phyloP scores from a whole-genome alignment of 1,140 invertebrate species.

The Diprion similis region DNA sequence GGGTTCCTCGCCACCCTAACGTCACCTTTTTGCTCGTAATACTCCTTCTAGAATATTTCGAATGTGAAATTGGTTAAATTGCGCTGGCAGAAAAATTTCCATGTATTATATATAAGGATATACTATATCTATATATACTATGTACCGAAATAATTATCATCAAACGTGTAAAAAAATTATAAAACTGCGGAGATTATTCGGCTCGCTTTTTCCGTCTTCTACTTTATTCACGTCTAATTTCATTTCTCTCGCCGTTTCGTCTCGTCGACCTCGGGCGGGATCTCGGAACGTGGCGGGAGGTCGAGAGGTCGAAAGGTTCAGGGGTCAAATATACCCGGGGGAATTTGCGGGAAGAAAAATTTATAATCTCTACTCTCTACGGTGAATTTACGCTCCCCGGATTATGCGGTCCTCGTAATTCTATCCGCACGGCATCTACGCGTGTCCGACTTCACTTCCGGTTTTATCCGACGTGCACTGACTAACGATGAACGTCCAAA shows the following conservation, averaged over 20 bases:
- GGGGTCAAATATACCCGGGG: background rate
- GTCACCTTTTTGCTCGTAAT: background rate
- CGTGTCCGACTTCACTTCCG: no score
- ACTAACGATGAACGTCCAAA: no score
- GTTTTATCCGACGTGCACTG: no score
- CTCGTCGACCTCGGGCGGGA: no score
- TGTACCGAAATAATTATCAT: no score
- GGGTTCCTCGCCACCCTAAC: background rate
- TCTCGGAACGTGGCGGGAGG: background rate
- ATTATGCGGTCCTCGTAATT: no score
- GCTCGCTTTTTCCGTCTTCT: no score
- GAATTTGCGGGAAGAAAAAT: background rate
- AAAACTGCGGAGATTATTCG: no score
- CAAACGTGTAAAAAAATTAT: no score
- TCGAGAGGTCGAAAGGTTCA: background rate
- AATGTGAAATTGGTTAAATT: background rate
- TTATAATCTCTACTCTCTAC: conserved; percentile 8
- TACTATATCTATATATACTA: no score
- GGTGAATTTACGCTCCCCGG: background rate
- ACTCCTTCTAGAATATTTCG: background rate
- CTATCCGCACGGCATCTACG: no score
- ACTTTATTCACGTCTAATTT: background rate
- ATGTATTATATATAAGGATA: no score
- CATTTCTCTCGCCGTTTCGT: background rate
- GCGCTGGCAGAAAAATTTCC: background rate